Evolutionary conservation across 2,888 invertebrate genomes (phyloP).

Genomic region (Leucophenga montana): DNA sequence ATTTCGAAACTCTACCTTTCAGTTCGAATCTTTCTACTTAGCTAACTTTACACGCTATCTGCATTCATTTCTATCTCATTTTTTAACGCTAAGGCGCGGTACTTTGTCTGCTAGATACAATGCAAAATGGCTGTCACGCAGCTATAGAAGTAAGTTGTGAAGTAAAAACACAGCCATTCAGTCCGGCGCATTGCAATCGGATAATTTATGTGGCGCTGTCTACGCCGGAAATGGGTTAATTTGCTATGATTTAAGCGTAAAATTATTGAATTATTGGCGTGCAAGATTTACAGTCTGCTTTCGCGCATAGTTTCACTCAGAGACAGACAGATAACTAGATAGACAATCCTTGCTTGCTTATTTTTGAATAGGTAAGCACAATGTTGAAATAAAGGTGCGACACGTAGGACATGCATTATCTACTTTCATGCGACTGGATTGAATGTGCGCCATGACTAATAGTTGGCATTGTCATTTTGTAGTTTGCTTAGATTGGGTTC

Average conservation of each 20-base stretch:
- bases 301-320: conserved; percentile 42
- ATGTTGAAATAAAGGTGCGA: conserved; percentile 5
- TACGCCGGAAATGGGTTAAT: conserved; percentile 67
- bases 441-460: background rate
- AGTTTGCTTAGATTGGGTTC: too few species aligned
- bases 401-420: conserved; percentile 9
- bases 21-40: too few species aligned
- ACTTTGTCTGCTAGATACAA: too few species aligned
- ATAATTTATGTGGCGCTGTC: conserved; percentile 68
- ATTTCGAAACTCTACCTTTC: too few species aligned
- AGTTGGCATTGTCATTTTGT: background rate
- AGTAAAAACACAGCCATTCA: too few species aligned
- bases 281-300: conserved; percentile 51
- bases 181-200: conserved; percentile 22
- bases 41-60: too few species aligned
- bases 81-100: too few species aligned
- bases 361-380: background rate
- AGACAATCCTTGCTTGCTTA: background rate
- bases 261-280: conserved; percentile 67
- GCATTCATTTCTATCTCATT: too few species aligned
- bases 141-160: too few species aligned
- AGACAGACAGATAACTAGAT: too few species aligned
- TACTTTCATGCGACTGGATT: background rate
- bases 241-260: conserved; percentile 68
- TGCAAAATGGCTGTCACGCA: too few species aligned